phyloP scores from a whole-genome alignment of 2,797 vertebrate species.

The Artibeus lituratus region DNA sequence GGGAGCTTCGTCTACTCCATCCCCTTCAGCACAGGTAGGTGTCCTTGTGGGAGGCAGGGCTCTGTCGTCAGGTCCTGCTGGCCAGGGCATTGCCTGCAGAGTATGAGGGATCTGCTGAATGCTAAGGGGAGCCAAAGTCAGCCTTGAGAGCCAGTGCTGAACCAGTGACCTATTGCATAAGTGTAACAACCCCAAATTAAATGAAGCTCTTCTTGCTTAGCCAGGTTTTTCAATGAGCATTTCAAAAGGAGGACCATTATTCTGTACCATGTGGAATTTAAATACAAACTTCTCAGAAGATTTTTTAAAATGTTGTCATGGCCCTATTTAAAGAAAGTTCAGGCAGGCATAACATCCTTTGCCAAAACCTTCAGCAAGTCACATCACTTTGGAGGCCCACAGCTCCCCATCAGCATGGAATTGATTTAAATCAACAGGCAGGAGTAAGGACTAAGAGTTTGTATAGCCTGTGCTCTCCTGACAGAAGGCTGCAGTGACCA shows the following conservation, averaged over 20 bases:
- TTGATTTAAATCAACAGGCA: background rate
- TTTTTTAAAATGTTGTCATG: background rate
- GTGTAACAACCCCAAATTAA: background rate
- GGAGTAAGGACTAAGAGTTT: background rate
- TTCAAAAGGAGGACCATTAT: background rate
- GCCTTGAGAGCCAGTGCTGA: background rate
- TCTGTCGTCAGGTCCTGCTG: background rate
- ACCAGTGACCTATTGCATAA: background rate
- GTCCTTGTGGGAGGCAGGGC: background rate
- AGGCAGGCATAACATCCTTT: background rate
- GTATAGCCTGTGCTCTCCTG: background rate
- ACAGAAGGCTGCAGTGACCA: background rate
- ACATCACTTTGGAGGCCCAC: background rate
- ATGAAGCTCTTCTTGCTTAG: background rate
- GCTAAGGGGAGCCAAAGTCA: background rate
- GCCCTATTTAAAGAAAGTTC: background rate
- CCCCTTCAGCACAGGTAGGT: conserved; percentile 92
- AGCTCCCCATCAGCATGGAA: background rate
- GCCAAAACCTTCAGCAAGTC: background rate
- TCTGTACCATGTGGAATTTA: background rate
- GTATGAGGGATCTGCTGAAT: background rate
- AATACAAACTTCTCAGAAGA: background rate
- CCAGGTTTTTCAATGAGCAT: background rate
- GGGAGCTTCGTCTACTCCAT: conserved; percentile 97
- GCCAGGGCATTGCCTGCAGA: background rate